phyloP scores from a whole-genome alignment of 2,113 vertebrate genomes.

The Thunnus thynnus region DNA sequence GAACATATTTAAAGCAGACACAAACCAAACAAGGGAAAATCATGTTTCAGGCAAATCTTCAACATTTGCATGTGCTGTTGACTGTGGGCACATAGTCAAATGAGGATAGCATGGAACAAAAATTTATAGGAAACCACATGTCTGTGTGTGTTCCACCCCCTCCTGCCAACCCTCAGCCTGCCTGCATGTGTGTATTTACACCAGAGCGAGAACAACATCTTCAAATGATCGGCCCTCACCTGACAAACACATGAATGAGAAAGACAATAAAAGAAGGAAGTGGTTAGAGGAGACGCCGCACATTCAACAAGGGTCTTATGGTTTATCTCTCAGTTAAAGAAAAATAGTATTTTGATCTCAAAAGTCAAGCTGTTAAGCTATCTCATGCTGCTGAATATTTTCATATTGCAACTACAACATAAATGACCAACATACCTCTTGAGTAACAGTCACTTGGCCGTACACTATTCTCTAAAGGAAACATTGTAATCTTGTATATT shows the following conservation, averaged over 20 bases:
- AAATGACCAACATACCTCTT: conserved; percentile 26
- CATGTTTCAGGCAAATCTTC: conserved; percentile 19
- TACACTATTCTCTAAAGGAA: background rate
- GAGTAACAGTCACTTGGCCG: conserved; percentile 29
- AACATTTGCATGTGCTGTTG: conserved; percentile 56
- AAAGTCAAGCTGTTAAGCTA: background rate
- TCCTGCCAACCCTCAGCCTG: conserved; percentile 23
- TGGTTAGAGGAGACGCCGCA: background rate
- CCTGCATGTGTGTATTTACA: conserved; percentile 46
- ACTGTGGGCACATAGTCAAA: conserved; percentile 47
- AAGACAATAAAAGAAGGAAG: conserved; percentile 11
- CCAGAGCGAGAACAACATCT: conserved; percentile 16
- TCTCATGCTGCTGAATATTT: conserved; percentile 39
- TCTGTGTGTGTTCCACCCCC: conserved; percentile 3
- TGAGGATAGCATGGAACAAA: conserved; percentile 12
- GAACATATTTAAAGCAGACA: conserved; percentile 24
- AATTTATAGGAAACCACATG: background rate
- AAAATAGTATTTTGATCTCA: background rate
- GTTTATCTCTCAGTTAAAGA: background rate
- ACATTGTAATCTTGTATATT: conserved; percentile 35
- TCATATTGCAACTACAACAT: conserved; percentile 23
- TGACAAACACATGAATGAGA: conserved; percentile 26
- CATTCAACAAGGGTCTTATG: background rate
- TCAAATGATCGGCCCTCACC: conserved; percentile 26
- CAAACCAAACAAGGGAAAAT: conserved; percentile 47